phyloP scores from a whole-genome alignment of 1,140 invertebrate species.

The Lepidostoma basale region DNA sequence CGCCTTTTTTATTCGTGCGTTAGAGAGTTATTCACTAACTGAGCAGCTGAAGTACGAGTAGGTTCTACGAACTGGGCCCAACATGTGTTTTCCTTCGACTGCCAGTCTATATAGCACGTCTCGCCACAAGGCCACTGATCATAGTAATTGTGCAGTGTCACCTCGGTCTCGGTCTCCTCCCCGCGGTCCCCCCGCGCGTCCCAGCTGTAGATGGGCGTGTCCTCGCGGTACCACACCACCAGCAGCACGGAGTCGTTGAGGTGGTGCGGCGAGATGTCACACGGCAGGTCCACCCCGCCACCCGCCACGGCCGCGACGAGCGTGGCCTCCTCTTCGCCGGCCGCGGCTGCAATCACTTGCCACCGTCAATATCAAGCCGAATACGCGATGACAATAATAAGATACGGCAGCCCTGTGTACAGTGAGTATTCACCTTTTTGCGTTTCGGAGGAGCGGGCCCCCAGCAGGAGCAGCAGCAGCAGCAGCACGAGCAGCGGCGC shows the following conservation, averaged over 20 bases:
- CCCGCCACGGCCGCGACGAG: conserved; percentile 56
- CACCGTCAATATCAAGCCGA: too few relatives aligned
- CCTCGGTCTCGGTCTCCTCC: too few relatives aligned
- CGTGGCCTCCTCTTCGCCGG: conserved; percentile 38
- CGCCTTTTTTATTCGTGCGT: too few relatives aligned
- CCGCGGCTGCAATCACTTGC: conserved; percentile 14
- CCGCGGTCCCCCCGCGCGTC: conserved; percentile 13
- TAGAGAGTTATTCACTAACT: too few relatives aligned
- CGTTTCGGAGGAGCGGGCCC: neutral
- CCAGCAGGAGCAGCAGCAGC: neutral
- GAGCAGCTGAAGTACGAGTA: too few relatives aligned
- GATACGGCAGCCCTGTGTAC: too few relatives aligned
- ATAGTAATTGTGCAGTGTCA: too few relatives aligned
- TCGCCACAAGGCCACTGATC: too few relatives aligned
- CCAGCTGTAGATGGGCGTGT: conserved; percentile 66
- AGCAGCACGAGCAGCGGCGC: neutral
- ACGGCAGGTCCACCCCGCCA: conserved; percentile 63
- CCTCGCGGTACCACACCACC: conserved; percentile 67
- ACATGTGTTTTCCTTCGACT: too few relatives aligned
- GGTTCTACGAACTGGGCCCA: too few relatives aligned
- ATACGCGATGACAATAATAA: too few relatives aligned
- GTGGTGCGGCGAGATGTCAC: conserved; percentile 62
- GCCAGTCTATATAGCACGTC: too few relatives aligned
- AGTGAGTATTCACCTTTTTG: neutral
- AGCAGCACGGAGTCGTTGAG: conserved; percentile 62